Evolutionary conservation across 2,888 invertebrate species (phyloP), one percentile per base, ranked within the genome.

Genomic region (Margaritifera margaritifera): DNA sequence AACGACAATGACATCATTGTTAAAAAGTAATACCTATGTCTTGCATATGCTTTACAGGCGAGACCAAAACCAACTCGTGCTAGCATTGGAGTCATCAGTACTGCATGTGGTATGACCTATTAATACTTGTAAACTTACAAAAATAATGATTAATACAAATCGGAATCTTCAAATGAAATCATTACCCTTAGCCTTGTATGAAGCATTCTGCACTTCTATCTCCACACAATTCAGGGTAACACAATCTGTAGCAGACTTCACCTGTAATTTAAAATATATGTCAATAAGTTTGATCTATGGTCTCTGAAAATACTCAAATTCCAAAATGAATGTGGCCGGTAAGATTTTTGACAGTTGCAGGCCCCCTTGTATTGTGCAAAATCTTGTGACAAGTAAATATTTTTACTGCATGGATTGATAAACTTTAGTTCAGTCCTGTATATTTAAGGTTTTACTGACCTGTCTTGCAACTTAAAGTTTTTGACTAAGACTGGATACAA

Each of bases 151-250:
- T 11, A 42, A 42, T 42, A 8, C 42, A 11, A 1, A 11, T 42
- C 42, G 8, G 8, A 42, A 42, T 42, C 42, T 11, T 42, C 11
- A 42, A 42, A 42, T 42, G n/a, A n/a, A n/a, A n/a, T 42, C 11
- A 42, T 62, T 72, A 84, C 82, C 84, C 75, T 74, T 71, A 52
- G 76, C 71, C 25, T 69, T 52, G 65, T 80, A 89, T 6, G 65
- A 72, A 11, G 92, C 94, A 76, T 91, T 91, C 71, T 92, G 92
- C 64, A 96, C 92, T 69, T 92, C 92, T 80, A 97, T 92, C 85
- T 96, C 95, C 85, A 94, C 90, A 66, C 94, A 93, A 90, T 97
- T 96, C 69, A 97, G 91, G 71, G 93, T 92, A 81, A 97, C 93
- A 80, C 92, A 92, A 81, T 92, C 92, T 27, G 94, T 94, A 62